Evolutionary conservation across 2,888 invertebrate species (phyloP), one percentile per base, ranked within the genome.

Genomic region (Notodonta dromedarius): DNA sequence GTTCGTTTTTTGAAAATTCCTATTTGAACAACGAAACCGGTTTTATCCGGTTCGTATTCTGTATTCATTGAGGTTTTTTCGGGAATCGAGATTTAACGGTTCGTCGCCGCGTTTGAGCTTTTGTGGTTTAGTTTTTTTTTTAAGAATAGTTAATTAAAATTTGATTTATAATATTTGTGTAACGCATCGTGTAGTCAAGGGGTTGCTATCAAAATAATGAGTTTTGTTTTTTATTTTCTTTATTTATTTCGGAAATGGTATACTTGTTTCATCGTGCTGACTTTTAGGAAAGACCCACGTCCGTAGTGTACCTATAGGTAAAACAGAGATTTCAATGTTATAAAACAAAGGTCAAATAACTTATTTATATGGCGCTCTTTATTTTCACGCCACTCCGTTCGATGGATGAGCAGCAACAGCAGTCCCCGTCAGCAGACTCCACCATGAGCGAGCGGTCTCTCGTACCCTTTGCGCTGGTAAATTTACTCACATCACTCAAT

Each of bases 391-490:
- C 61, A 55, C 66, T 59, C 48, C 58, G 24, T 62, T 60, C 42
- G 59, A 62, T 35, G 85, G 75, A 78, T 83, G 89, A 90, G 88
- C 91, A 91, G 80, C 93, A 93, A 70, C 91, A 91, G 76, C 94
- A 94, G 69, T 94, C 94, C 2, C 94, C 94, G 14, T 94, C 94
- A 50, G 94, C 94, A 16, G 94, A 94, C 79, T 94, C 94, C 8
- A 94, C 94, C 12, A 93, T 94, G 93, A 94, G 94, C 86, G 94
- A 94, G 82, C 78, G 94, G 72, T 94, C 94, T 16, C 87, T 93
- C 65, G 92, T 93, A 66, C 94, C 94, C 56, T 94, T 90, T 86
- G 93, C 90, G 80, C 88, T 94, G 94, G 94, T 94, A 94, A 94
- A 89, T 91, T 90, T 90, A 87, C 86, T 90, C 83, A 87, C 88